Conservation (phyloP, 2,888 invertebrate genomes). For the Priocnemis perturbator region DNA sequence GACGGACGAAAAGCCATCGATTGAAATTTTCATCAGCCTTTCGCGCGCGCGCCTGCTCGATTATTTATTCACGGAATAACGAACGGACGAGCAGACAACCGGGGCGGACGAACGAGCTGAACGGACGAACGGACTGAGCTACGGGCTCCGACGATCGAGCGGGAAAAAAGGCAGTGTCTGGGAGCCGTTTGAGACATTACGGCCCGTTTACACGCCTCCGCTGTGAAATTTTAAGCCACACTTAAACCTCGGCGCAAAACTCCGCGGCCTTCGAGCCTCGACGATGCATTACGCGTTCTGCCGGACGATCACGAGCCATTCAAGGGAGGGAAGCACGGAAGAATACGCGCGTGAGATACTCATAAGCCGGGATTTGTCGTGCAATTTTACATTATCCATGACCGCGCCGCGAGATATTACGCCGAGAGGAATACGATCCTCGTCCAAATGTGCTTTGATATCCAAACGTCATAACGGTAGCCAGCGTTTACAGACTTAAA, state of each 20-base stretch:
- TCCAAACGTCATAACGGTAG: no score
- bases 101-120: slow-evolving; percentile 16
- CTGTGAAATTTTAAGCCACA: slow-evolving; percentile 31
- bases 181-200: slow-evolving; percentile 33
- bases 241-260: slow-evolving; percentile 24
- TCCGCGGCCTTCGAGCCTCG: no score
- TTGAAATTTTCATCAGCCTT: slow-evolving; percentile 69
- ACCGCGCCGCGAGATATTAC: no score
- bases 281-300: no score
- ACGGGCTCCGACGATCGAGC: slow-evolving; percentile 3
- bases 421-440: no score
- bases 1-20: slow-evolving; percentile 64
- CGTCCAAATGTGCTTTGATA: no score
- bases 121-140: slow-evolving; percentile 19
- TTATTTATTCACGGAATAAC: slow-evolving; percentile 68
- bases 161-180: slow-evolving; percentile 28
- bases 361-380: no score
- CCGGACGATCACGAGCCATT: no score
- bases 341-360: no score
- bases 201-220: slow-evolving; percentile 26
- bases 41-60: slow-evolving; percentile 61
- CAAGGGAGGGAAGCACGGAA: no score
- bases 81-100: slow-evolving; percentile 48
- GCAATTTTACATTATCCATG: no score
- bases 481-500: no score